phyloP scores from a whole-genome alignment of 2,888 invertebrate species.

The Micoletzkya japonica region DNA sequence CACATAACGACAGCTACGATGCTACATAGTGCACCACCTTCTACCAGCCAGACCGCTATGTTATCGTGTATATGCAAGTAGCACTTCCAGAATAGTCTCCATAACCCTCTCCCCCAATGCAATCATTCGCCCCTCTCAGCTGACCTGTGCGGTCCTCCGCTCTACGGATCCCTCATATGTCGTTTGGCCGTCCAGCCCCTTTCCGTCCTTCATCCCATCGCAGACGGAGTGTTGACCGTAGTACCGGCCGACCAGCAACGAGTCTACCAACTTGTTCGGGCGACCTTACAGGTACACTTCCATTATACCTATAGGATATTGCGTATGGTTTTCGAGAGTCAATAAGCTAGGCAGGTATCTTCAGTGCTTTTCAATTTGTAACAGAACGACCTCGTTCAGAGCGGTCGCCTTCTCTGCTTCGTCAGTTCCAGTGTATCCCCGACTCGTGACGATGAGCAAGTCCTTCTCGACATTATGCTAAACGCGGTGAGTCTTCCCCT shows the following conservation, averaged over 20 bases:
- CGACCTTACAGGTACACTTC: constrained; percentile 33
- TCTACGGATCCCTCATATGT: constrained; percentile 47
- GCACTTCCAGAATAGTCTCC: too few relatives aligned
- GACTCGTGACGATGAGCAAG: constrained; percentile 33
- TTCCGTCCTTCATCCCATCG: constrained; percentile 41
- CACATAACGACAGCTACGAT: too few relatives aligned
- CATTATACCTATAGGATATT: not conserved
- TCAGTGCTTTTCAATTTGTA: too few relatives aligned
- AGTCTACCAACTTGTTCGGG: constrained; percentile 35
- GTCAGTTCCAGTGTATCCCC: too few relatives aligned
- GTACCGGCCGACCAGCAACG: constrained; percentile 36
- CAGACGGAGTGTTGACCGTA: constrained; percentile 42
- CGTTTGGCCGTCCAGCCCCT: constrained; percentile 43
- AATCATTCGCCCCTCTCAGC: constrained; percentile 34
- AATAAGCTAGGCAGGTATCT: too few relatives aligned
- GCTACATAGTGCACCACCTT: too few relatives aligned
- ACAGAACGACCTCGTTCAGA: too few relatives aligned
- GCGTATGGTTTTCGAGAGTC: not conserved
- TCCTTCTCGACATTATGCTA: constrained; percentile 36
- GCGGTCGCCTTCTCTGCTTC: constrained; percentile 39
- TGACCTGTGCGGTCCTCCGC: constrained; percentile 47
- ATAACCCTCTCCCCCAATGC: too few relatives aligned
- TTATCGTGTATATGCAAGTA: constrained; percentile 6
- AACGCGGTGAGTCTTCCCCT: constrained; percentile 33
- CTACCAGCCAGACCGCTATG: too few relatives aligned